phyloP scores from a whole-genome alignment of 2,113 vertebrate genomes.

The Psilopsiagon aymara region DNA sequence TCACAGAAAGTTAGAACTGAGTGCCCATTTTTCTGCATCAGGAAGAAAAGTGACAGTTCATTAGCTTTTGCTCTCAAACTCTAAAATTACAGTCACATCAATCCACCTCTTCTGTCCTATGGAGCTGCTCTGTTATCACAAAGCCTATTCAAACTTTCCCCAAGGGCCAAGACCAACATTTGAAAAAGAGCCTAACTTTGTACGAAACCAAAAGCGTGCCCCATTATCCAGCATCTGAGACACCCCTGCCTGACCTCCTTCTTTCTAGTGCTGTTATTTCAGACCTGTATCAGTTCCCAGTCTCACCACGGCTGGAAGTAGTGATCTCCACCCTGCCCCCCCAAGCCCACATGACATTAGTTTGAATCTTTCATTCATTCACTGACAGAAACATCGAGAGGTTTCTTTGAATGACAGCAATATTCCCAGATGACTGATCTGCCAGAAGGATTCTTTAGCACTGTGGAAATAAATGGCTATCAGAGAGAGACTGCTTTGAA shows the following conservation, averaged over 20 bases:
- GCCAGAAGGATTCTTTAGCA: slow-evolving; percentile 7
- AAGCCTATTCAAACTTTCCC: slow-evolving; percentile 63
- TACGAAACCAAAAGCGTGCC: slow-evolving; percentile 64
- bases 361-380: slow-evolving; percentile 31
- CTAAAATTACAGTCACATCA: slow-evolving; percentile 29
- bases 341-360: neutral
- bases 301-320: neutral
- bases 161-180: slow-evolving; percentile 75
- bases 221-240: slow-evolving; percentile 42
- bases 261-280: slow-evolving; percentile 49
- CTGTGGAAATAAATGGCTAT: neutral
- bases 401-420: slow-evolving; percentile 28
- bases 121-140: slow-evolving; percentile 15
- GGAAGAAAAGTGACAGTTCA: neutral
- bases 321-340: slow-evolving; percentile 59
- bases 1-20: neutral
- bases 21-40: neutral
- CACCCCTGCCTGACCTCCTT: neutral
- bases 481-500: slow-evolving; percentile 40
- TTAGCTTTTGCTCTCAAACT: slow-evolving; percentile 17
- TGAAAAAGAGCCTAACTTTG: slow-evolving; percentile 71
- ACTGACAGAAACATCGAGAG: slow-evolving; percentile 19
- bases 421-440: neutral
- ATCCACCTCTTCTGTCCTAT: neutral
- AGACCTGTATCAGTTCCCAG: slow-evolving; percentile 7